These are phyloP conservation scores for Trypoxylus dichotomus DNA, from an alignment of 1,140 invertebrate species.

Conservation along the genomic window DNA sequence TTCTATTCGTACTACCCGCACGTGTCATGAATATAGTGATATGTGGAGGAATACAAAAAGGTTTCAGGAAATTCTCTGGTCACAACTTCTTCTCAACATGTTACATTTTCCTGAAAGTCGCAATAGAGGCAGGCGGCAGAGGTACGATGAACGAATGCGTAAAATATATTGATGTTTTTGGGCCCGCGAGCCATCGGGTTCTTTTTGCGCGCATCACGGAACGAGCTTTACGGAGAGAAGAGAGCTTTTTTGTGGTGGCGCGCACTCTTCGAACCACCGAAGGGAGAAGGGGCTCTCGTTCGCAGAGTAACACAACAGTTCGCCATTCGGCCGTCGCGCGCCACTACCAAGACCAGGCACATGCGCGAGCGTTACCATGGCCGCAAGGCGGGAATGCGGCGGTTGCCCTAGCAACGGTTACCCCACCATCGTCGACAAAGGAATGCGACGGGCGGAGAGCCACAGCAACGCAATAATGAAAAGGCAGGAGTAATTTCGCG, in stretches of 20 bases:
- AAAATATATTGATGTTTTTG: constrained; percentile 24
- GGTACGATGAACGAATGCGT: constrained; percentile 22
- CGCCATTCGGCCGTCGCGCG: constrained; percentile 47
- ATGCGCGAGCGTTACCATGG: constrained; percentile 53
- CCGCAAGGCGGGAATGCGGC: constrained; percentile 56
- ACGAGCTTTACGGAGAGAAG: constrained; percentile 24
- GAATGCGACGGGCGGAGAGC: constrained; percentile 48
- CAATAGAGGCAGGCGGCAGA: constrained; percentile 16
- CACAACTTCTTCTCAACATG: constrained; percentile 23
- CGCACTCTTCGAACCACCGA: not conserved
- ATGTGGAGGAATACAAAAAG: constrained; percentile 22
- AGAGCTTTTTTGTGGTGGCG: constrained; percentile 18
- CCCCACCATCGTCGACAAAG: constrained; percentile 48
- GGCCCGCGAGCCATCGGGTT: constrained; percentile 10
- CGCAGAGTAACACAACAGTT: constrained; percentile 32
- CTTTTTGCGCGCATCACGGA: constrained; percentile 20
- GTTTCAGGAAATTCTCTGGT: constrained; percentile 22
- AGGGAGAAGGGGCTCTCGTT: not conserved
- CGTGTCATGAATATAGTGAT: constrained; percentile 20
- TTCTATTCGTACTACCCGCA: constrained; percentile 14
- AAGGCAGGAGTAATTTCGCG: constrained; percentile 43
- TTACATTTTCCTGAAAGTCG: constrained; percentile 24
- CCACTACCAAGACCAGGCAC: constrained; percentile 46
- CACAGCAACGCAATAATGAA: constrained; percentile 37
- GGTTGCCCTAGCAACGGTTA: constrained; percentile 54